Conservation (phyloP, 2,888 invertebrate genomes). For the Oxytorus armatus region DNA sequence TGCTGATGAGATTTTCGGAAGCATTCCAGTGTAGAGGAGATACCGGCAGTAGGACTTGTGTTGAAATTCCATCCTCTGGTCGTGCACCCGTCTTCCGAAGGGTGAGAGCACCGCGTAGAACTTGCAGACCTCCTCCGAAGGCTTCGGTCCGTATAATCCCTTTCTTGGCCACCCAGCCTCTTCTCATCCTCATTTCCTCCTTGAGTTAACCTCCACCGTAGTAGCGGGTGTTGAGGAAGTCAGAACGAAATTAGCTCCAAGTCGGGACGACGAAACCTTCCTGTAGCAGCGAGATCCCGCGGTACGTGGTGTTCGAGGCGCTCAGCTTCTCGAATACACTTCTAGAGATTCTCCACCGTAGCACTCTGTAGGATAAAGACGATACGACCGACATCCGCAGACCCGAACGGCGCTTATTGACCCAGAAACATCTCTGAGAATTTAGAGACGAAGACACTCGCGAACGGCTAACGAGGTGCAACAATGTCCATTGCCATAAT, state of each 20-base stretch:
- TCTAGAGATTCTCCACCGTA: neutral
- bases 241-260: conserved; percentile 63
- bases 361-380: neutral
- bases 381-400: neutral
- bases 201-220: conserved; percentile 43
- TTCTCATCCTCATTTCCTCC: conserved; percentile 40
- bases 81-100: conserved; percentile 43
- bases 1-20: conserved; percentile 44
- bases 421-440: conserved; percentile 8
- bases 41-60: conserved; percentile 38
- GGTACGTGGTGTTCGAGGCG: conserved; percentile 18
- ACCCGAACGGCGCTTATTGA: conserved; percentile 2
- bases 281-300: conserved; percentile 24
- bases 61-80: conserved; percentile 46
- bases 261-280: conserved; percentile 30
- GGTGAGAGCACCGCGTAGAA: conserved; percentile 19
- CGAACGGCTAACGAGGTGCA: neutral
- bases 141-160: conserved; percentile 40
- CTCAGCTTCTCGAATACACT: conserved; percentile 18
- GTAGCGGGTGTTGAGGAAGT: conserved; percentile 38
- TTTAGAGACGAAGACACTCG: neutral
- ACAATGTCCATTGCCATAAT: neutral
- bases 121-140: conserved; percentile 19
- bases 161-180: conserved; percentile 49
- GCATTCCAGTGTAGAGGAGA: conserved; percentile 44